Conservation (phyloP, 2,888 invertebrate species). For the Selenia dentaria region DNA sequence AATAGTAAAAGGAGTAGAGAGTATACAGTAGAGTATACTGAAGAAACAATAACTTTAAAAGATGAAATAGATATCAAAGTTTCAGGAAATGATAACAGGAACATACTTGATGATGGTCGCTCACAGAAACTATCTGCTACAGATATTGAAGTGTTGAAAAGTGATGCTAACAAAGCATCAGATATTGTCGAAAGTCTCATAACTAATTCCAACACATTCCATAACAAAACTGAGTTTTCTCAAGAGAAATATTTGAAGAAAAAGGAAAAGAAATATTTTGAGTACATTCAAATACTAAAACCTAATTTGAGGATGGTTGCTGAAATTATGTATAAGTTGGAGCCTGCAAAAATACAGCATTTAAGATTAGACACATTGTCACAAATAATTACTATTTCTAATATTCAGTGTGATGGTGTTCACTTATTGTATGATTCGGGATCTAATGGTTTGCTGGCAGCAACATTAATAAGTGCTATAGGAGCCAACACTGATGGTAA, state of each 20-base stretch:
- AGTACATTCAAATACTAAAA: conserved; percentile 90
- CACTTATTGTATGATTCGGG: conserved; percentile 95
- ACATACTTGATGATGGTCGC: conserved; percentile 90
- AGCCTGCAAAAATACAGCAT: conserved; percentile 89
- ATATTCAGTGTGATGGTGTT: conserved; percentile 90
- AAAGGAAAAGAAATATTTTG: conserved; percentile 97
- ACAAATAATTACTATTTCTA: conserved; percentile 93
- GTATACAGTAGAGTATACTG: conserved; percentile 82
- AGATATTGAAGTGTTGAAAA: conserved; percentile 92
- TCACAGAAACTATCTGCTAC: conserved; percentile 94
- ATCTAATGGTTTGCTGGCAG: conserved; percentile 93
- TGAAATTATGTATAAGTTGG: conserved; percentile 93
- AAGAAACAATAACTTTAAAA: conserved; percentile 73
- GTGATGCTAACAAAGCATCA: conserved; percentile 90
- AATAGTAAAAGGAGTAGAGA: conserved; percentile 81
- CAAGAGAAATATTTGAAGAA: conserved; percentile 98
- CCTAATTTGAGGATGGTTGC: conserved; percentile 93
- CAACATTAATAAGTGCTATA: conserved; percentile 92
- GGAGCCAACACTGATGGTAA: conserved; percentile 86
- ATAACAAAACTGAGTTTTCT: conserved; percentile 94
- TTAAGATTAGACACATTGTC: conserved; percentile 95
- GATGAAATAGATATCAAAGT: conserved; percentile 86
- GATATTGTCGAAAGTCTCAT: conserved; percentile 95
- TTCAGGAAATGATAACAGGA: conserved; percentile 93
- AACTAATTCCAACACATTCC: conserved; percentile 96